Evolutionary conservation across 2,797 vertebrate species (phyloP), one percentile per base, ranked within the genome.

Genomic region (Brachyrhaphis roseni): DNA sequence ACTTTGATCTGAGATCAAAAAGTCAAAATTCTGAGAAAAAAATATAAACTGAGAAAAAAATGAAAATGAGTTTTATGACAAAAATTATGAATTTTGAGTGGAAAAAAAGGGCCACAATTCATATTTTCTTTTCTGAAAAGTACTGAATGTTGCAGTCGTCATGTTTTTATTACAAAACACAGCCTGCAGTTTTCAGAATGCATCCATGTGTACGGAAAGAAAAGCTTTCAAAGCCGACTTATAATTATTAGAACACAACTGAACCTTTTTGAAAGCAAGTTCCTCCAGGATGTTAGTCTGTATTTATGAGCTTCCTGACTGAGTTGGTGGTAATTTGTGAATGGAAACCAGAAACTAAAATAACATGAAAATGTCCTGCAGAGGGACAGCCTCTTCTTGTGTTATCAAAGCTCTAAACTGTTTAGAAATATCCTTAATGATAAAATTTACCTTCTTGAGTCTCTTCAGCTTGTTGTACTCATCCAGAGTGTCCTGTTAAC

Each of bases 391-490:
- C 34, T 16, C 0, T 3, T 13, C 10, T 12, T 68, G 64, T 11
- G 55, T 23, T 41, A 11, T 26, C 7, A 4, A 45, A 46, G 55
- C n/a, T 31, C 15, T 34, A 15, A 64, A 46, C 4, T n/a, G 2
- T 47, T 64, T 26, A 26, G 7, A 20, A 8, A 62, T 1, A 13
- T 5, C 55, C 6, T 34, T 13, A 34, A 28, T 4, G 4, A 43
- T 28, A 4, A 75, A 31, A 59, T 77, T 4, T 26, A 84, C 82
- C 84, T 80, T 91, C 89, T 97, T 97, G 1, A 90, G 73, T 86
- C 92, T 86, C 87, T 95, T 97, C 72, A 97, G 88, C 55, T 87
- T 91, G 75, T 95, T 96, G 93, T 96, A 96, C 91, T 97, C 95
- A n/a, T 96, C 95, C 80, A 96, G 43, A 81, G 93, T 92, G 74